A percentile compares a stretch with the other conserved stretches of the same genome.
These are phyloP conservation scores for Sus cebifrons DNA, from an alignment of 2,797 vertebrate species.

Conservation along the genomic window DNA sequence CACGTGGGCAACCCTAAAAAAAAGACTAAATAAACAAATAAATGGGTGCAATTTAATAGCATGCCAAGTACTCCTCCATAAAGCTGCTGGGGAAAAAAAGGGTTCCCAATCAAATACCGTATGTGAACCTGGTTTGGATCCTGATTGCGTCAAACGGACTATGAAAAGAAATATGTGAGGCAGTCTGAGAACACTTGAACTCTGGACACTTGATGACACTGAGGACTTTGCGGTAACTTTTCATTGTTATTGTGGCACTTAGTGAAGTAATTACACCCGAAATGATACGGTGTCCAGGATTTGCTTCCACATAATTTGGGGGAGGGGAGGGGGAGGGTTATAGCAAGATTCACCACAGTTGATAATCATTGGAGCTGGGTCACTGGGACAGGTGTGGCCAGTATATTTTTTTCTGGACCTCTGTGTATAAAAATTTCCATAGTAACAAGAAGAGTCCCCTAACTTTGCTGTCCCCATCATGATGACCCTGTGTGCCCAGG, in stretches of 20 bases:
- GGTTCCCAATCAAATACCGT: neutral
- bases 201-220: too few relatives aligned
- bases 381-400: neutral
- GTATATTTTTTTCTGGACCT: neutral
- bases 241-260: neutral
- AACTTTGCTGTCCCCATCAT: too few relatives aligned
- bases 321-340: accelerated
- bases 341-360: neutral
- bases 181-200: neutral
- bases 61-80: neutral
- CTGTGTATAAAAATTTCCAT: neutral
- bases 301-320: neutral
- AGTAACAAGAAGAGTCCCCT: neutral
- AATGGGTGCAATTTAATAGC: neutral
- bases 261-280: neutral
- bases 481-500: slow-evolving; percentile 88
- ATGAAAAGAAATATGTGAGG: neutral
- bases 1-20: too few relatives aligned
- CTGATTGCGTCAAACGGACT: neutral
- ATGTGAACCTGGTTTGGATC: neutral
- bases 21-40: too few relatives aligned
- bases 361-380: neutral
- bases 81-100: neutral
- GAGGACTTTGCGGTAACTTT: neutral
- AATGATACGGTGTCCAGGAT: neutral